Conservation (phyloP, 1,140 invertebrate species). For the Chrysopa pallens region DNA sequence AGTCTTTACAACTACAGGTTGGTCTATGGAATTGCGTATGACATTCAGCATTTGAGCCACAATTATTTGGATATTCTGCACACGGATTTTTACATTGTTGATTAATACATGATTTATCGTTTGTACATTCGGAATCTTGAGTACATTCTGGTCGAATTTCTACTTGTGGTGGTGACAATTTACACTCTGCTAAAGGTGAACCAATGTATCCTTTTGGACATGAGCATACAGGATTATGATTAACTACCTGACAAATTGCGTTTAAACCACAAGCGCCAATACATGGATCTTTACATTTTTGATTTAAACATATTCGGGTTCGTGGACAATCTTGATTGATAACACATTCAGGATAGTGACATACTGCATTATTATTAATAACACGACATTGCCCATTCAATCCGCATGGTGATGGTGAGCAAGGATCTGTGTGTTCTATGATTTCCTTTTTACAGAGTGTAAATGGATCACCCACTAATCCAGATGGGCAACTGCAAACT, state of each 20-base stretch:
- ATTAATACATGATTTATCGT: slow-evolving; percentile 68
- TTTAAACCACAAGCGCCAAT: slow-evolving; percentile 66
- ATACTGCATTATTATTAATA: slow-evolving; percentile 44
- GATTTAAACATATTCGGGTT: slow-evolving; percentile 59
- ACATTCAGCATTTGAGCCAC: slow-evolving; percentile 67
- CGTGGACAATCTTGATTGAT: slow-evolving; percentile 68
- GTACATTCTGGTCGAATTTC: slow-evolving; percentile 56
- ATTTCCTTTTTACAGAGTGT: slow-evolving; percentile 37
- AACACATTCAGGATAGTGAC: slow-evolving; percentile 70
- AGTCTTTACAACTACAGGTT: slow-evolving; percentile 65
- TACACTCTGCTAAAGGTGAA: slow-evolving; percentile 57
- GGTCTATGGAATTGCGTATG: slow-evolving; percentile 63
- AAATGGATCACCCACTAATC: slow-evolving; percentile 59
- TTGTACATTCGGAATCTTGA: slow-evolving; percentile 62
- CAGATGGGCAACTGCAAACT: slow-evolving; percentile 53
- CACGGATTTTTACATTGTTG: slow-evolving; percentile 65
- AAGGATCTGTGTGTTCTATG: slow-evolving; percentile 39
- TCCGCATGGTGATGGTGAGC: slow-evolving; percentile 62
- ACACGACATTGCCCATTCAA: slow-evolving; percentile 63
- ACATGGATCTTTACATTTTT: slow-evolving; percentile 69
- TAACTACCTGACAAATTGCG: slow-evolving; percentile 62
- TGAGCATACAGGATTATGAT: slow-evolving; percentile 63
- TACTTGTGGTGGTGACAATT: slow-evolving; percentile 22
- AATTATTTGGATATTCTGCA: slow-evolving; percentile 35
- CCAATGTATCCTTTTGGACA: slow-evolving; percentile 65